Conservation (phyloP, 37 sponge, comb jelly and placozoan genomes). For the Axinella damicornis region DNA sequence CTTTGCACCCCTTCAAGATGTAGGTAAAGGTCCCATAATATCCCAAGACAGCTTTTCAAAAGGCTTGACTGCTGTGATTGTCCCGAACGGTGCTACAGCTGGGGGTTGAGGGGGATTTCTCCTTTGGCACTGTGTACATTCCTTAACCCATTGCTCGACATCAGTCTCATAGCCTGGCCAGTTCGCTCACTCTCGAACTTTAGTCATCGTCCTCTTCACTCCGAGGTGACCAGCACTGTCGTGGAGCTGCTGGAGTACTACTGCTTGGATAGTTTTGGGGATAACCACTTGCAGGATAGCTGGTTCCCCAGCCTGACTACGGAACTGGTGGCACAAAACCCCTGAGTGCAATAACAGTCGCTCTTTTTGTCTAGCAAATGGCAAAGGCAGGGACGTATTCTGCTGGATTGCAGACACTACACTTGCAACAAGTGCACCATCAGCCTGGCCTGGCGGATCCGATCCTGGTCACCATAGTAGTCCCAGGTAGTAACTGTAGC, state of each 20-base stretch:
- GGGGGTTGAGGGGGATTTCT: conserved; percentile 3
- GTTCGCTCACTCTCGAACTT: conserved; percentile 22
- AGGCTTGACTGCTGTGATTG: conserved; percentile 10
- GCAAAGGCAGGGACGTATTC: too few species aligned
- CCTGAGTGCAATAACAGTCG: too few species aligned
- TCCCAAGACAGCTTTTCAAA: conserved; percentile 40
- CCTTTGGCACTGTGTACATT: background rate
- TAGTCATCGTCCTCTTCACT: conserved; percentile 21
- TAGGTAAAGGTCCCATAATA: conserved; percentile 39
- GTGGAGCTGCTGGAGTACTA: conserved; percentile 27
- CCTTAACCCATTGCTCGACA: background rate
- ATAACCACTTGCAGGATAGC: conserved; percentile 12
- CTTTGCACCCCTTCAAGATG: conserved; percentile 1
- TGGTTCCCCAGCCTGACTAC: background rate
- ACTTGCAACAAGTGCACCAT: too few species aligned
- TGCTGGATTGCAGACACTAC: too few species aligned
- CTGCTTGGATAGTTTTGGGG: background rate
- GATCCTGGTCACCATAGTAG: too few species aligned
- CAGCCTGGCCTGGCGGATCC: too few species aligned
- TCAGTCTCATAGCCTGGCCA: conserved; percentile 27
- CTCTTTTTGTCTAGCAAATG: too few species aligned
- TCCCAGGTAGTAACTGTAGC: too few species aligned
- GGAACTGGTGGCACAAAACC: conserved; percentile 16
- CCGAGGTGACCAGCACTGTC: conserved; percentile 40
- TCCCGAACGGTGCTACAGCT: conserved; percentile 18